Evolutionary conservation across 2,888 invertebrate genomes (phyloP), one percentile per base, ranked within the genome.

Genomic region (Isotomurus palustris): DNA sequence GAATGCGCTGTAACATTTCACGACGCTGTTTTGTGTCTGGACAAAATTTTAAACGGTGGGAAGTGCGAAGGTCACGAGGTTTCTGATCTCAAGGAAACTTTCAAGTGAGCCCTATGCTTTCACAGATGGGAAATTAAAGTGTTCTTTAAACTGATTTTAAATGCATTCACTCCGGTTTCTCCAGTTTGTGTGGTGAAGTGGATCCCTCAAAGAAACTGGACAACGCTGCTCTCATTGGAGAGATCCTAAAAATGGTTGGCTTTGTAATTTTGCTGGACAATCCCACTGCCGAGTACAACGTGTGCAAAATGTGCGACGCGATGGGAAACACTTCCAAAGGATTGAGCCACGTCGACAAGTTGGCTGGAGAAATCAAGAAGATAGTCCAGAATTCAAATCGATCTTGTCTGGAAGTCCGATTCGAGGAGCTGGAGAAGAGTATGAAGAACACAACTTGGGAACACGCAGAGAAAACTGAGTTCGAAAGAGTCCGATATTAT

Each of bases 181-280:
- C n/a, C 35, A 61, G 61, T 2, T 52, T 61, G 19, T 61, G 61
- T 47, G 58, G 53, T 10, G 61, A 61, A 2, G 25, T 61, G 32
- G 58, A 61, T n/a, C 40, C 45, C 12, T 25, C 36, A 24, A 55
- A 51, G 5, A 45, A 41, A 1, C 35, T 56, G 4, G 61, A 61
- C 35, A 47, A 40, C 5, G 50, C 54, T 14, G 55, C 54, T 14
- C 52, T 55, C 21, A 38, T 57, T 40, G 51, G 50, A 25, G 57
- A 51, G 41, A 47, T 58, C 19, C 53, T 58, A 36, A 57, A 55
- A 21, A 58, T 53, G 5, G 27, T 61, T n/a, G 58, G 51, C 47
- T 51, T 38, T 19, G 58, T 61, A 36, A 54, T 61, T 6, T 54
- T 55, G 50, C 50, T 52, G 19, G 54, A 61, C 43, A 49, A 61